These are phyloP conservation scores for Cistogaster globosa DNA, from an alignment of 2,888 invertebrate genomes.

Conservation along the genomic window DNA sequence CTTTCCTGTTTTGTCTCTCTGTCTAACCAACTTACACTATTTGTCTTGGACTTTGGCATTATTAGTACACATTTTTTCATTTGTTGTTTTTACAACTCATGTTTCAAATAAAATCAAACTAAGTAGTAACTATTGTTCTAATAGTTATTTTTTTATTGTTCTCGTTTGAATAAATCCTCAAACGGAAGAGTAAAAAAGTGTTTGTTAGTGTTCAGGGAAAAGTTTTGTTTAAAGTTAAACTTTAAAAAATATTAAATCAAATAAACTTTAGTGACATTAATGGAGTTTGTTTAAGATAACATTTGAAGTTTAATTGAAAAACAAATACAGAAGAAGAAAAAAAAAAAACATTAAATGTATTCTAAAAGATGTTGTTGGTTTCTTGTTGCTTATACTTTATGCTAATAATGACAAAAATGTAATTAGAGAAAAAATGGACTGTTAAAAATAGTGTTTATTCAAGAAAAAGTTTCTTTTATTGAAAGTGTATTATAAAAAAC, in stretches of 20 bases:
- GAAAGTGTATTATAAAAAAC: no score
- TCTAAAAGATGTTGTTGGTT: no score
- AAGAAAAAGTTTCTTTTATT: no score
- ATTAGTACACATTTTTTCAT: slow-evolving; percentile 14
- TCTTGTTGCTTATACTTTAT: no score
- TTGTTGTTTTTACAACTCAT: slow-evolving; percentile 41
- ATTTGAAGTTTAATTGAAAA: slow-evolving; percentile 12
- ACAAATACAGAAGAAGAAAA: no score
- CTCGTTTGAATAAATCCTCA: slow-evolving; percentile 34
- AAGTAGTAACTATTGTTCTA: slow-evolving; percentile 27
- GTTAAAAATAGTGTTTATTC: no score
- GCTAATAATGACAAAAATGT: no score
- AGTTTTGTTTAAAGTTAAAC: slow-evolving; percentile 8
- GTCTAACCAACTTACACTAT: background rate
- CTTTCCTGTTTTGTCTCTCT: background rate
- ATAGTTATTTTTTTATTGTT: slow-evolving; percentile 23
- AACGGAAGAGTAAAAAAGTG: background rate
- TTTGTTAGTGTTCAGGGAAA: background rate
- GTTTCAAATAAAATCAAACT: slow-evolving; percentile 17
- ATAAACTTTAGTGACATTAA: slow-evolving; percentile 47
- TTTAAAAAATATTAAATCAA: slow-evolving; percentile 30
- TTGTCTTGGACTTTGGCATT: slow-evolving; percentile 34
- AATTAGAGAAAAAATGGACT: no score
- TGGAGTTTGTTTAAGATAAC: slow-evolving; percentile 32
- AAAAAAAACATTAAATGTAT: background rate